phyloP scores from a whole-genome alignment of 2,888 invertebrate species.

The Emmelina monodactyla region DNA sequence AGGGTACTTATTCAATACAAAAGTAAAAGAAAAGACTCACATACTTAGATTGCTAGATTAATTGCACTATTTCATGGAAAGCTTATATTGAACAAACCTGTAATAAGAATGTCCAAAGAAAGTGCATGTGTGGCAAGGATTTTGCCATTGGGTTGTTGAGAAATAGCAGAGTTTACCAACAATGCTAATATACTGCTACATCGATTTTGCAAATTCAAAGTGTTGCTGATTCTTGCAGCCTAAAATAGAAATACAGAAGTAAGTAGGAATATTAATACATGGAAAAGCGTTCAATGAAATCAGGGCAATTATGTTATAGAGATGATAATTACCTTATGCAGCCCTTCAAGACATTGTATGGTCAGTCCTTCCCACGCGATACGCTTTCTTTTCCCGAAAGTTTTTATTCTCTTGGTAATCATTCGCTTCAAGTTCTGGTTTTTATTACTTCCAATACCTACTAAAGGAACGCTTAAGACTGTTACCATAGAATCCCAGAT shows the following conservation, averaged over 20 bases:
- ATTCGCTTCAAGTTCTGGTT: constrained; percentile 55
- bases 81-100: constrained; percentile 49
- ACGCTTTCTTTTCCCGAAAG: constrained; percentile 48
- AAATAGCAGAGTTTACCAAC: constrained; percentile 89
- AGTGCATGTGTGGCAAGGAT: constrained; percentile 89
- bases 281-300: no score
- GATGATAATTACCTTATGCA: constrained; percentile 74
- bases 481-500: constrained; percentile 94
- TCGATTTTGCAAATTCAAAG: constrained; percentile 85
- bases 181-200: constrained; percentile 90
- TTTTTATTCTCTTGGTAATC: constrained; percentile 65
- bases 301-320: no score
- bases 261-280: no score
- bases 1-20: no score
- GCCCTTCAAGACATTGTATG: constrained; percentile 85
- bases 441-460: constrained; percentile 51
- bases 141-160: constrained; percentile 76
- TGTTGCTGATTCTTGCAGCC: constrained; percentile 90
- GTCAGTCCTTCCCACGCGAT: constrained; percentile 76
- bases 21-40: no score
- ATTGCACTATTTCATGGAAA: no score
- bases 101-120: constrained; percentile 90
- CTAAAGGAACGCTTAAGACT: constrained; percentile 81
- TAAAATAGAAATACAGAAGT: constrained; percentile 24
- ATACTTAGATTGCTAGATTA: no score